Conservation (phyloP, 2,113 vertebrate genomes). For the Apeltes quadracus region DNA sequence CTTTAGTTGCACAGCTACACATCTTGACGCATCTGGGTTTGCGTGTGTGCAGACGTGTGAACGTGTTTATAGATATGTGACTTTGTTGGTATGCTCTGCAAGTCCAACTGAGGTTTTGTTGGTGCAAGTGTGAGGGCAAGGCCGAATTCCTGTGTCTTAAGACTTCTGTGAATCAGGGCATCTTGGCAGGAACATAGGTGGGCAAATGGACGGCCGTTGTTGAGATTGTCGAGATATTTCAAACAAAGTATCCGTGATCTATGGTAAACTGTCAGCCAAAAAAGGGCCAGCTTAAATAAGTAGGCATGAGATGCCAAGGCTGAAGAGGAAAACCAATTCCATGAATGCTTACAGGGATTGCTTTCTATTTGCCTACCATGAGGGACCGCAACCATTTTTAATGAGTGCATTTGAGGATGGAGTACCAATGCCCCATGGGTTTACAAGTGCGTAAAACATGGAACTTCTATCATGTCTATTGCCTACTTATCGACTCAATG, state of each 20-base stretch:
- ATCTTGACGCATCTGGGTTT: constrained; percentile 32
- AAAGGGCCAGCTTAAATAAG: constrained; percentile 38
- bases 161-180: constrained; percentile 74
- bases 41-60: constrained; percentile 35
- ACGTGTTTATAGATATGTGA: constrained; percentile 48
- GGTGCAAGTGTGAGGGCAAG: constrained; percentile 65
- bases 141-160: constrained; percentile 76
- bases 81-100: constrained; percentile 60
- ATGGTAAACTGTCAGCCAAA: constrained; percentile 74
- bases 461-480: not conserved
- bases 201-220: constrained; percentile 81
- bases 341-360: constrained; percentile 11
- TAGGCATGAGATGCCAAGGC: constrained; percentile 54
- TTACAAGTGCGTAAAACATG: constrained; percentile 2
- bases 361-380: constrained; percentile 26
- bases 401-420: constrained; percentile 2
- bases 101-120: constrained; percentile 63
- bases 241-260: constrained; percentile 80
- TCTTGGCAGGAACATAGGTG: constrained; percentile 77
- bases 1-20: constrained; percentile 2
- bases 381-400: constrained; percentile 12
- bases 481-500: not conserved
- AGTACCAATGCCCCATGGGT: not conserved
- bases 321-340: constrained; percentile 49
- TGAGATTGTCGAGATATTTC: constrained; percentile 80